Base-by-base conservation (phyloP, 2,888 invertebrate species). In the Orgyia antiqua region DNA sequence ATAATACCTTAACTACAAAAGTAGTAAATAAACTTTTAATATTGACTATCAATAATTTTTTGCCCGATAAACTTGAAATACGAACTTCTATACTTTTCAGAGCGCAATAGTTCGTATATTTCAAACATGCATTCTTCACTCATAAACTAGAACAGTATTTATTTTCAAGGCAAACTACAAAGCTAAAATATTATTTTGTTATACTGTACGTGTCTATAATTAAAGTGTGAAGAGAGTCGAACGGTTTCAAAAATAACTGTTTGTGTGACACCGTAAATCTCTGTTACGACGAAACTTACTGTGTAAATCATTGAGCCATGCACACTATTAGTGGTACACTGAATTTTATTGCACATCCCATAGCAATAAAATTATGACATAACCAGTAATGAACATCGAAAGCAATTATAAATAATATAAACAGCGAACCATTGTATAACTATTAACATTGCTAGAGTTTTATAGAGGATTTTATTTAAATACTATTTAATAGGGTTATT, bases 251-350 rank as follows among this genome's bases (percentile, higher is more conserved):
- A 82, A 82, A 80, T 83, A 83, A 65, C 53, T 49, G 62, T 68
- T 68, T 60, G 66, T 66, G 70, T 70, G 79, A 74, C 82, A 75
- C 71, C 67, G 76, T 82, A 82, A 80, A 82, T 82, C 77, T 76
- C 53, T 39, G 62, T 69, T 72, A 79, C 73, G 72, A 70, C 69
- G 64, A 74, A 78, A 76, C 66, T 75, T 71, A 53, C 59, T 40
- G 55, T 54, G 68, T 82, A 80, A 79, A 83, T 83, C 79, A 80
- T 74, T 62, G 54, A 58, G 40, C 62, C 42, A 50, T 39, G 62
- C 57, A 57, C 45, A 51, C 52, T 59, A 70, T 69, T 71, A 72
- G 78, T 72, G 77, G 67, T 68, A 68, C 71, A 65, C 65, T 72
- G 69, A 66, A 68, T 76, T 77, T 80, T 78, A 80, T 77, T 70